Evolutionary conservation across 2,888 invertebrate species (phyloP).

Genomic region (Pegoplata infirma): DNA sequence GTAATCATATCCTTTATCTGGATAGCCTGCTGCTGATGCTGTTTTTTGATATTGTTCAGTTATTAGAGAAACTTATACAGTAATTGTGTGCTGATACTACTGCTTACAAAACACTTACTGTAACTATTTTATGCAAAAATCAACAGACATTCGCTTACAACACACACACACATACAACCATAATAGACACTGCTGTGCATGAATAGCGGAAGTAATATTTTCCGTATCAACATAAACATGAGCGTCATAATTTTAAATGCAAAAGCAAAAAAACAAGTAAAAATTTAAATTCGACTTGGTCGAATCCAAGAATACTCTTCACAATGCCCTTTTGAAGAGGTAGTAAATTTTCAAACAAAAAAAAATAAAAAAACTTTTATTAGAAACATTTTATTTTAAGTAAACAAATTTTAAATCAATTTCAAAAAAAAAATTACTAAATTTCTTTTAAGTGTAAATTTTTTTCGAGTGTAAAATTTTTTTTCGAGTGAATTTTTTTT

Average conservation of each 20-base stretch:
- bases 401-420: no score
- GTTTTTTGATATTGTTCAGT: conserved; percentile 23
- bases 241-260: conserved; percentile 50
- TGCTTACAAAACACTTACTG: conserved; percentile 57
- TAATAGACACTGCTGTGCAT: conserved; percentile 18
- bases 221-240: conserved; percentile 57
- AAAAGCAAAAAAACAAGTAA: no score
- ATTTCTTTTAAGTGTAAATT: no score
- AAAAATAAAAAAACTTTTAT: no score
- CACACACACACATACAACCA: not conserved
- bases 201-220: conserved; percentile 58
- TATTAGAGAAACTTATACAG: conserved; percentile 31
- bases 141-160: not conserved
- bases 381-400: no score
- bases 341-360: no score
- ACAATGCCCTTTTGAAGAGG: no score
- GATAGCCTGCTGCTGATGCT: conserved; percentile 17
- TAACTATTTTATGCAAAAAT: conserved; percentile 18
- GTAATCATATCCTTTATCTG: conserved; percentile 25
- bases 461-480: no score
- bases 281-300: no score
- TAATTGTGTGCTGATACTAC: conserved; percentile 34
- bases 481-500: no score
- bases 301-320: no score
- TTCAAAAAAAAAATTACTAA: no score